Evolutionary conservation across 1,140 invertebrate genomes (phyloP).

Genomic region (Cataglyphis hispanica): DNA sequence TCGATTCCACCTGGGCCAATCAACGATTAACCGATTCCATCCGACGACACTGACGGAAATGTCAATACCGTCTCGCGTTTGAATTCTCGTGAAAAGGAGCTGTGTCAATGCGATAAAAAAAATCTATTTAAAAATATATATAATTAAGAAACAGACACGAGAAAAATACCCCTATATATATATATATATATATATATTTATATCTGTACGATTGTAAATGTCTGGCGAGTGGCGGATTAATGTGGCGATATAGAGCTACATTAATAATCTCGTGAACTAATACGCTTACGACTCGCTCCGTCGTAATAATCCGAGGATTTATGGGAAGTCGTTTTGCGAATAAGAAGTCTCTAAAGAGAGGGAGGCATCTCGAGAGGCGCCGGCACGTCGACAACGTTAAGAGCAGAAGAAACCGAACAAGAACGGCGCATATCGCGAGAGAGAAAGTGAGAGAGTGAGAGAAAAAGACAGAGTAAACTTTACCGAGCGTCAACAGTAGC

Average conservation of each 20-base stretch:
- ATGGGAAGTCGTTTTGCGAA: slow-evolving; percentile 41
- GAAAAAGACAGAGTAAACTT: slow-evolving; percentile 30
- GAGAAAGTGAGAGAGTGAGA: neutral
- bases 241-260: neutral
- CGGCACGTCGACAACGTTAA: neutral
- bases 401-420: neutral
- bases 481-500: slow-evolving; percentile 39
- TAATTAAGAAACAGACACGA: neutral
- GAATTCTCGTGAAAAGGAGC: neutral
- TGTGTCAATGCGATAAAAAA: neutral
- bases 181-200: slow-evolving; percentile 25
- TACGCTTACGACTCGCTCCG: slow-evolving; percentile 9
- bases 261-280: slow-evolving; percentile 19
- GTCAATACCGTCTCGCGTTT: slow-evolving; percentile 24
- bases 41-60: slow-evolving; percentile 37
- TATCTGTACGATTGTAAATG: neutral
- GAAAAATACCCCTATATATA: neutral
- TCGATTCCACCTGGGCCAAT: slow-evolving; percentile 53
- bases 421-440: neutral
- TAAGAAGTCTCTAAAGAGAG: neutral
- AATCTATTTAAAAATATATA: slow-evolving; percentile 4
- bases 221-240: slow-evolving; percentile 14
- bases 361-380: neutral
- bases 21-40: slow-evolving; percentile 52
- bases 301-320: slow-evolving; percentile 46